Evolutionary conservation across 2,888 invertebrate species (phyloP).

Genomic region (Thalpophila matura): DNA sequence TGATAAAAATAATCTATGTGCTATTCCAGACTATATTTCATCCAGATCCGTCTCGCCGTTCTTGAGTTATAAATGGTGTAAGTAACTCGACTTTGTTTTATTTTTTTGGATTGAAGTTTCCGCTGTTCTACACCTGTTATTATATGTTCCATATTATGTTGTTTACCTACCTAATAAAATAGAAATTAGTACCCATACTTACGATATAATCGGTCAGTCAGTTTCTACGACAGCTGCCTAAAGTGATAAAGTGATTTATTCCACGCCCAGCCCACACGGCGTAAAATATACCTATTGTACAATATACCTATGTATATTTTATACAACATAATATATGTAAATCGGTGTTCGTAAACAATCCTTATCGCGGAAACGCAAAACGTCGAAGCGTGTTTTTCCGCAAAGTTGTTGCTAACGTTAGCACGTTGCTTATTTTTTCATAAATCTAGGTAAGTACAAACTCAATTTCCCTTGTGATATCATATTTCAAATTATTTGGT

Average conservation of each 20-base stretch:
- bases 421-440: slow-evolving; percentile 11
- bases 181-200: background rate
- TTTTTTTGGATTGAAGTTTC: too few species aligned
- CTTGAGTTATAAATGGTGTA: too few species aligned
- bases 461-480: background rate
- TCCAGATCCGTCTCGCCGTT: too few species aligned
- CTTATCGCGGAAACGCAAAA: slow-evolving; percentile 28
- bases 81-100: too few species aligned
- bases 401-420: slow-evolving; percentile 13
- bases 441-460: background rate
- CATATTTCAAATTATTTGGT: slow-evolving; percentile 1
- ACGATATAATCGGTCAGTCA: slow-evolving; percentile 15
- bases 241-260: slow-evolving; percentile 26
- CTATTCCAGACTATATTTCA: too few species aligned
- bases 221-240: slow-evolving; percentile 3
- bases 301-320: slow-evolving; percentile 1
- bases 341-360: slow-evolving; percentile 27
- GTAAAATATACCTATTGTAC: background rate
- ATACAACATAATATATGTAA: slow-evolving; percentile 24
- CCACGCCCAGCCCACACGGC: background rate
- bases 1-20: too few species aligned
- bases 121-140: too few species aligned
- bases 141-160: too few species aligned
- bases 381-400: slow-evolving; percentile 37
- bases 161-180: background rate